phyloP scores from a whole-genome alignment of 1,140 invertebrate species.

The Leptestheria dahalacensis region DNA sequence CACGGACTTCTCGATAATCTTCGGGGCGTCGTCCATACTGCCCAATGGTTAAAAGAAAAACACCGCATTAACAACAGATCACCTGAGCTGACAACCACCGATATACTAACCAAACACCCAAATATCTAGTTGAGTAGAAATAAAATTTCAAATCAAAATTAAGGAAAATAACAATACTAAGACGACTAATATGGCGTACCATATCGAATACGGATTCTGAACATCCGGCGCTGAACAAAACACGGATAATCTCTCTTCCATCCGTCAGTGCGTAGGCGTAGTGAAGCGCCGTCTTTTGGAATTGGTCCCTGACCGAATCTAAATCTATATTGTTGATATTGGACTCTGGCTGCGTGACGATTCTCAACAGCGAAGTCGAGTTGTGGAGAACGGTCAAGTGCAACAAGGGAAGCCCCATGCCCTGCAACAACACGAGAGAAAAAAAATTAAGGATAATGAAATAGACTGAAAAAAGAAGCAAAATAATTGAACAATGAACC shows the following conservation, averaged over 20 bases:
- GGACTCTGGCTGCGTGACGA: neutral
- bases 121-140: too few relatives aligned
- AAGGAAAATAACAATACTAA: neutral
- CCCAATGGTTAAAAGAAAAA: neutral
- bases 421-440: neutral
- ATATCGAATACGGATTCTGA: neutral
- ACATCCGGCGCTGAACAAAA: neutral
- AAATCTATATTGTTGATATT: neutral
- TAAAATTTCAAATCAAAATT: too few relatives aligned
- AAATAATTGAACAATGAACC: neutral
- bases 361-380: neutral
- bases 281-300: neutral
- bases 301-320: neutral
- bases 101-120: too few relatives aligned
- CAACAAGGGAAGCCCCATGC: neutral
- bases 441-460: neutral
- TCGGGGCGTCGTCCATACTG: neutral
- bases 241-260: neutral
- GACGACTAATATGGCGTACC: neutral
- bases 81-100: too few relatives aligned
- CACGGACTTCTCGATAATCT: neutral
- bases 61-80: too few relatives aligned
- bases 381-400: neutral
- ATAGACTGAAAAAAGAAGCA: too few relatives aligned
- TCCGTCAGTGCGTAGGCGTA: neutral